Base-by-base conservation (phyloP, 2,113 vertebrate species). In the Mixornis gularis region DNA sequence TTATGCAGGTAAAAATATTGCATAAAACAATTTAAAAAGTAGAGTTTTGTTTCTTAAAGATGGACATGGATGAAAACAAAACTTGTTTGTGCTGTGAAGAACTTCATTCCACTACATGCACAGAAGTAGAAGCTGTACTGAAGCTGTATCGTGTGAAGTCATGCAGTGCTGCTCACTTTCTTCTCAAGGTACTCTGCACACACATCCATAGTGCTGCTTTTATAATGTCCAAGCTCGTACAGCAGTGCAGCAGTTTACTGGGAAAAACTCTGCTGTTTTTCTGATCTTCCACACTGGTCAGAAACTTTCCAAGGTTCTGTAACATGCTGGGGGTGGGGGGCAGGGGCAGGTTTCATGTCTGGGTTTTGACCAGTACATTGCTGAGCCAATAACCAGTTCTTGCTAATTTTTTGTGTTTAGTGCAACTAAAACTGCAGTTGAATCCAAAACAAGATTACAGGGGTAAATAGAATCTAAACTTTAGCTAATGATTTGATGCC, bases 81-180 rank as follows among this genome's bases (percentile, higher is more conserved):
- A 91, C 98, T 91, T 99, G 99, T 93, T 96, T 98, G 79, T 99
- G 98, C 93, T 99, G 98, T 96, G 95, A 98, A 92, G 97, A 98
- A 66, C 96, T 96, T 63, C 90, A 96, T 32, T 93, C 94, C 55
- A 56, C 89, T 49, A 95, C 96, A 85, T 98, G 98, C 85, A 96
- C 97, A 16, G 98, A 98, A 78, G 97, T 90, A 77, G 98, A 98
- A 84, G 96, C 97, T 79, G 87, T 88, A 13, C 92, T 99, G 93
- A 98, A 97, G 88, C 97, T 99, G 3, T 97, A 98, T 80, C 96
- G 97, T 0, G 80, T 98, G 49, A 97, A 97, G 79, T 98, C 98
- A 17, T 99, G 98, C 34, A 96, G 80, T 48, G 96, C 97, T 38
- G 97, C 98, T 94, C 97, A 98, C 66, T 95, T 98, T 66, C 95